Percentiles rank a stretch among this genome's conserved stretches.
These are phyloP conservation scores for Fragum fragum DNA, from an alignment of 2,888 invertebrate species.

Conservation along the genomic window DNA sequence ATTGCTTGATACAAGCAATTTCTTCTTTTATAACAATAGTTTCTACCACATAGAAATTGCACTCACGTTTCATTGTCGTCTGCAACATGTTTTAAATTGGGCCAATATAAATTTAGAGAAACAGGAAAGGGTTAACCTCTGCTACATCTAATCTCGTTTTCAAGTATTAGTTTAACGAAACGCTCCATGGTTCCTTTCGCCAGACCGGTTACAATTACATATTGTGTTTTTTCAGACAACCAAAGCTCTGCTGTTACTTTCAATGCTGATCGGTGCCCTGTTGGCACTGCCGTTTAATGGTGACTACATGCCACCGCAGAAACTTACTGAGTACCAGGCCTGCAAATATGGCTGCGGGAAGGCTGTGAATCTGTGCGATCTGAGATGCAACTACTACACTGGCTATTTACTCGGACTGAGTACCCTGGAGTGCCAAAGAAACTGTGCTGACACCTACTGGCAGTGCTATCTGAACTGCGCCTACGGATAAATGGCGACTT, in stretches of 20 bases:
- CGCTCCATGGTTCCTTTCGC: no score
- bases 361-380: conserved; percentile 11
- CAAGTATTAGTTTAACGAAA: no score
- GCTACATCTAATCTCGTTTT: no score
- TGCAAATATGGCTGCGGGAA: conserved; percentile 19
- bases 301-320: conserved; percentile 12
- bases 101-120: no score
- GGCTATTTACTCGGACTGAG: conserved; percentile 14
- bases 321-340: background rate
- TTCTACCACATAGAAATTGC: no score
- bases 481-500: background rate
- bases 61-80: no score
- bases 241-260: conserved; percentile 20
- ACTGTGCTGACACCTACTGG: conserved; percentile 18
- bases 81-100: no score
- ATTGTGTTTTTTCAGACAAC: conserved; percentile 24
- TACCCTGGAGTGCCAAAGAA: conserved; percentile 14
- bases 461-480: conserved; percentile 15
- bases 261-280: conserved; percentile 13
- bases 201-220: no score
- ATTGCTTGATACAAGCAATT: no score
- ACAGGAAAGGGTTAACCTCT: no score
- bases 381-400: conserved; percentile 15
- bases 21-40: no score
- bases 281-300: conserved; percentile 17